phyloP scores from a whole-genome alignment of 2,113 vertebrate species.

The Dipodomys spectabilis region DNA sequence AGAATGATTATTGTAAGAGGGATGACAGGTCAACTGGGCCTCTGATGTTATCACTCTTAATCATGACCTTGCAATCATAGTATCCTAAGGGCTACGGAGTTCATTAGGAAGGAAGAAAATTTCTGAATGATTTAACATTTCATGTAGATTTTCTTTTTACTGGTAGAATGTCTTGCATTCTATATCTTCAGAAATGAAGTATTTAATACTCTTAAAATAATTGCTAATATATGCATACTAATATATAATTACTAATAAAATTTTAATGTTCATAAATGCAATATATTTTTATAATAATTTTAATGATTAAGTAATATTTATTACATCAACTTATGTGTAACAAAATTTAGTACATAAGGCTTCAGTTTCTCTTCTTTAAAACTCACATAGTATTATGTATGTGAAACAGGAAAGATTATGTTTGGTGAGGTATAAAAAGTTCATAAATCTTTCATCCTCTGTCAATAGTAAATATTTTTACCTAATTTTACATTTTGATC shows the following conservation, averaged over 20 bases:
- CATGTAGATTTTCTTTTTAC: conserved; percentile 58
- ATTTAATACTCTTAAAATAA: too few species aligned
- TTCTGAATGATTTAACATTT: conserved; percentile 75
- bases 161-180: conserved; percentile 61
- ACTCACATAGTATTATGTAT: neutral
- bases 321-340: too few species aligned
- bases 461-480: neutral
- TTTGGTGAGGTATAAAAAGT: neutral
- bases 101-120: conserved; percentile 74
- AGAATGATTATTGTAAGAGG: conserved; percentile 74
- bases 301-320: neutral
- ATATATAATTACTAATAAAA: too few species aligned
- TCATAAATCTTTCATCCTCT: neutral
- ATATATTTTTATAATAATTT: neutral
- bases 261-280: neutral
- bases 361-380: neutral
- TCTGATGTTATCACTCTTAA: conserved; percentile 74
- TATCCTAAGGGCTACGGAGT: conserved; percentile 60
- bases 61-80: conserved; percentile 58
- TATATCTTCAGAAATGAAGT: conserved; percentile 72
- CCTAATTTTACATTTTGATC: neutral
- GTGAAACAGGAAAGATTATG: neutral
- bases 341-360: neutral
- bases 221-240: too few species aligned
- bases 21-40: conserved; percentile 67